Percentiles rank a stretch among this genome's conserved stretches.
These are phyloP conservation scores for Sciaenops ocellatus DNA, from an alignment of 2,797 vertebrate species.

Conservation along the genomic window DNA sequence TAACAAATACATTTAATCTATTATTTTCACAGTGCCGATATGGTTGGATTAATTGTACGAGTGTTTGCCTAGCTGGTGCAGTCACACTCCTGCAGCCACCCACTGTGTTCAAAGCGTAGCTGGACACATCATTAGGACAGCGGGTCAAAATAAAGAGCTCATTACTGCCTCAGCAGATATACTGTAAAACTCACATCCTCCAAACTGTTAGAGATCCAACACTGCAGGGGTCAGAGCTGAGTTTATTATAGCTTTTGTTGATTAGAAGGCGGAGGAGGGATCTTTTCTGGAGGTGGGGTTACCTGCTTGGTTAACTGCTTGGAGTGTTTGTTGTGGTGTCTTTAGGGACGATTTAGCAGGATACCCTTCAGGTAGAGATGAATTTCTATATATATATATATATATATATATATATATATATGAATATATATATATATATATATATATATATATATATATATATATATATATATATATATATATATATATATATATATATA, in stretches of 20 bases:
- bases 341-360: neutral
- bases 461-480: too few species aligned
- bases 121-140: constrained; percentile 52
- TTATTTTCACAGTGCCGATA: constrained; percentile 14
- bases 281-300: neutral
- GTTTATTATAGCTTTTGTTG: constrained; percentile 1
- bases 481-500: too few species aligned
- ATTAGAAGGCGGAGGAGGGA: neutral
- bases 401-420: too few species aligned
- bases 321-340: neutral
- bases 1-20: neutral
- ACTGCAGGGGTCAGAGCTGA: neutral
- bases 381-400: neutral
- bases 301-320: neutral
- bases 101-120: constrained; percentile 38
- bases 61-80: constrained; percentile 13
- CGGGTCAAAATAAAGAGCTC: constrained; percentile 53
- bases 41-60: neutral
- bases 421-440: too few species aligned
- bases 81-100: constrained; percentile 23
- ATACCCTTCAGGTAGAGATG: neutral
- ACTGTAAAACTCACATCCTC: constrained; percentile 7
- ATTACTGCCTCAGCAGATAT: constrained; percentile 49
- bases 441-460: too few species aligned
- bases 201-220: constrained; percentile 17